Evolutionary conservation across 1,140 invertebrate species (phyloP).

Genomic region (Hyphantria cunea): DNA sequence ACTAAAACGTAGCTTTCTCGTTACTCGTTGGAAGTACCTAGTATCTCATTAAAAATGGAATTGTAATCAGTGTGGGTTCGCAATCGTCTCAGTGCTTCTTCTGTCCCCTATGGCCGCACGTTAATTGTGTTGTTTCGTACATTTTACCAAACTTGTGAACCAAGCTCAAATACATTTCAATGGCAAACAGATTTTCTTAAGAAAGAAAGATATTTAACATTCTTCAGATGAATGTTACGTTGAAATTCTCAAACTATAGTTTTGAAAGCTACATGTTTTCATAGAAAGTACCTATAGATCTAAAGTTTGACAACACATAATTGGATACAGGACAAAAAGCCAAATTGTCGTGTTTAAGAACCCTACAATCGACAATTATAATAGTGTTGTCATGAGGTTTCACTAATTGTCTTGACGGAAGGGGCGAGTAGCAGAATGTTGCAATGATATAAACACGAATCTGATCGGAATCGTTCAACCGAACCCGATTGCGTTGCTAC

Average conservation of each 20-base stretch:
- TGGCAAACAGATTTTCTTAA: too few species aligned
- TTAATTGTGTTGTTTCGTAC: constrained; percentile 28
- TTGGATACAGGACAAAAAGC: too few species aligned
- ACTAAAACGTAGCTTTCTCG: too few species aligned
- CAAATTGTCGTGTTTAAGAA: not conserved
- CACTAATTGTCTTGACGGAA: constrained; percentile 47
- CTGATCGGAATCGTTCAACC: constrained; percentile 71
- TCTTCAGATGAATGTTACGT: not conserved
- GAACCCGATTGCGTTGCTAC: constrained; percentile 75
- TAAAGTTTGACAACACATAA: too few species aligned
- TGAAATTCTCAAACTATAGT: too few species aligned
- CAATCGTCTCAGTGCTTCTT: constrained; percentile 55
- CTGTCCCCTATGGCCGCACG: constrained; percentile 30
- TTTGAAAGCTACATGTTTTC: too few species aligned
- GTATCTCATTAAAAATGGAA: constrained; percentile 77
- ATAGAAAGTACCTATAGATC: too few species aligned
- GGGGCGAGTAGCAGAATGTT: constrained; percentile 58
- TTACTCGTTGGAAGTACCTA: constrained; percentile 4
- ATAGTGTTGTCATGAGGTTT: constrained; percentile 41
- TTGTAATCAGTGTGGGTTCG: constrained; percentile 70
- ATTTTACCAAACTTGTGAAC: not conserved
- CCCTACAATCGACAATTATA: constrained; percentile 2
- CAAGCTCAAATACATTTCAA: not conserved
- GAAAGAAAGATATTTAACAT: not conserved
- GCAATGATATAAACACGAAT: constrained; percentile 63